Percentiles rank a stretch among this genome's conserved stretches.
phyloP scores from a whole-genome alignment of 2,113 vertebrate genomes.

The Hippocampus zosterae region DNA sequence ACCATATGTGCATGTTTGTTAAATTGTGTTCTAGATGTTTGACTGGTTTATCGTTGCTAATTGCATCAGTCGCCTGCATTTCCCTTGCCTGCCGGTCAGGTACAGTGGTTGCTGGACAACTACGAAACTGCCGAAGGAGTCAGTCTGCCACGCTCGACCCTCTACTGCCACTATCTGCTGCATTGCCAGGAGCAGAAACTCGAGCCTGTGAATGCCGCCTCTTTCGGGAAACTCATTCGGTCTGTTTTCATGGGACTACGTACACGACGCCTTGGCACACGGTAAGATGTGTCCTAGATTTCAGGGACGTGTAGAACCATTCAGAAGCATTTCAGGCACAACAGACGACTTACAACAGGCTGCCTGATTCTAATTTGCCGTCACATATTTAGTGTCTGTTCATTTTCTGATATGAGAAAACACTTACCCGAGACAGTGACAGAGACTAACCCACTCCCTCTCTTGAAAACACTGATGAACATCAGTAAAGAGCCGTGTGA shows the following conservation, averaged over 20 bases:
- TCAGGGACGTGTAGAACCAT: background rate
- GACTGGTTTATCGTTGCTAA: constrained; percentile 52
- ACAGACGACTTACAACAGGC: background rate
- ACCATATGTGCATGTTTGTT: background rate
- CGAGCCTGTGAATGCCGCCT: constrained; percentile 89
- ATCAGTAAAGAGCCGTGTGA: background rate
- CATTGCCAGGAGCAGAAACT: constrained; percentile 95
- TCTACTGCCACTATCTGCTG: constrained; percentile 93
- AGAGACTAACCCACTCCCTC: background rate
- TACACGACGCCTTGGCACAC: constrained; percentile 85
- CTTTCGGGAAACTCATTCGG: constrained; percentile 90
- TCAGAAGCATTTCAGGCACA: background rate
- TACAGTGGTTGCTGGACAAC: constrained; percentile 95
- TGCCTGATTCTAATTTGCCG: background rate
- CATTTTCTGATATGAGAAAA: background rate
- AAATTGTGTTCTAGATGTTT: background rate
- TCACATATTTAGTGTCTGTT: background rate
- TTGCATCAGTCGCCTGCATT: constrained; percentile 55
- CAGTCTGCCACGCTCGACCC: constrained; percentile 89
- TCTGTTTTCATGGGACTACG: constrained; percentile 92
- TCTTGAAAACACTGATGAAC: background rate
- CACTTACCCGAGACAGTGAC: background rate
- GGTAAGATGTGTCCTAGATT: constrained; percentile 61
- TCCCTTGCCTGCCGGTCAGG: constrained; percentile 72
- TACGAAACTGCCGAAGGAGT: constrained; percentile 93